A percentile compares a stretch with the other conserved stretches of the same genome.
phyloP scores from a whole-genome alignment of 2,797 vertebrate genomes.

The Crotalus adamanteus region DNA sequence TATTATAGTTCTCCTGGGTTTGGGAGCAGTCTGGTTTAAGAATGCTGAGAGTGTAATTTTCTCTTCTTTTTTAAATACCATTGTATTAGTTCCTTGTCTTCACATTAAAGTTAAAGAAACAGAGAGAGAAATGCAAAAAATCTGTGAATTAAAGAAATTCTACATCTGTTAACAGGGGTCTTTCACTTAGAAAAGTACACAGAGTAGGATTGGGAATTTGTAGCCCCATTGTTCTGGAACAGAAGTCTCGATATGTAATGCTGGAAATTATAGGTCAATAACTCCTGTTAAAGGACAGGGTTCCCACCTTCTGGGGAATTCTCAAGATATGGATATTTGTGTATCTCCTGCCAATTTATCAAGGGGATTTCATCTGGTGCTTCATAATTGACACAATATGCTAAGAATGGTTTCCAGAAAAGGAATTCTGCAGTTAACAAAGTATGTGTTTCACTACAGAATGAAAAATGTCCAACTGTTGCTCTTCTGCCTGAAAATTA shows the following conservation, averaged over 20 bases:
- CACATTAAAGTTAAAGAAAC: neutral
- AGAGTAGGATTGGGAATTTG: neutral
- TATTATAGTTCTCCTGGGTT: neutral
- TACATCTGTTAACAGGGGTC: neutral
- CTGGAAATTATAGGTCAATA: neutral
- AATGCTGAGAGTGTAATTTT: neutral
- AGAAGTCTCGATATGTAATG: neutral
- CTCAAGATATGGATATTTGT: neutral
- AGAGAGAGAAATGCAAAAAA: neutral
- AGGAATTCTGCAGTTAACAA: neutral
- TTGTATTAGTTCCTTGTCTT: neutral
- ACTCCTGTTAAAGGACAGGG: neutral
- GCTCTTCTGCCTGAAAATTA: neutral
- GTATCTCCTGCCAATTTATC: neutral
- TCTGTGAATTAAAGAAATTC: neutral
- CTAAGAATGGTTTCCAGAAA: neutral
- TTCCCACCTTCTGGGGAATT: neutral
- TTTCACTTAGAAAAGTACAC: neutral
- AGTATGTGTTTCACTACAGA: neutral
- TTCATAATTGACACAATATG: neutral
- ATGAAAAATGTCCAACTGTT: neutral
- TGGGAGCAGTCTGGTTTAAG: neutral
- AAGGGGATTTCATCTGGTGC: neutral
- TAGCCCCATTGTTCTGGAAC: neutral
- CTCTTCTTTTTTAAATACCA: neutral